Evolutionary conservation across 2,113 vertebrate species (phyloP).

Genomic region (Protobothrops mucrosquamatus): DNA sequence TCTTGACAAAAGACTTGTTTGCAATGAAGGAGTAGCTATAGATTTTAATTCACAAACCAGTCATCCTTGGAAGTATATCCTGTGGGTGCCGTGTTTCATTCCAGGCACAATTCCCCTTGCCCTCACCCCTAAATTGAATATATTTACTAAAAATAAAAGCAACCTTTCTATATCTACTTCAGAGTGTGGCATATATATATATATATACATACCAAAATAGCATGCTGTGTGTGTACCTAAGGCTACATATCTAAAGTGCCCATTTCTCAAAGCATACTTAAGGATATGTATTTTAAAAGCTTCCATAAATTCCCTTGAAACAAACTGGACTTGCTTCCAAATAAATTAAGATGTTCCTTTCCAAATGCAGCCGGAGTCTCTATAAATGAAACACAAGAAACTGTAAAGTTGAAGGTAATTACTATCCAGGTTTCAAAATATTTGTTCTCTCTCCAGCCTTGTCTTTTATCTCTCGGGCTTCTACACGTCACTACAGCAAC

Average conservation of each 20-base stretch:
- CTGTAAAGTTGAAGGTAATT: conserved; percentile 54
- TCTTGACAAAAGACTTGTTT: not conserved
- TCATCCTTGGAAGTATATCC: not conserved
- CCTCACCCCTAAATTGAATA: not conserved
- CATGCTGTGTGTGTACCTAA: not conserved
- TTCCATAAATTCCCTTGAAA: conserved; percentile 1
- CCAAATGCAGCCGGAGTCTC: conserved; percentile 38
- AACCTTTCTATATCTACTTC: not conserved
- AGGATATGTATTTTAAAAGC: not conserved
- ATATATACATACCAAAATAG: not conserved
- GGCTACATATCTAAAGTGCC: not conserved
- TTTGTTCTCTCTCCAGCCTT: conserved; percentile 62
- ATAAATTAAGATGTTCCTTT: not conserved
- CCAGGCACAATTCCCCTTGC: not conserved
- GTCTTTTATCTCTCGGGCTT: conserved; percentile 63
- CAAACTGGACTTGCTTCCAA: not conserved
- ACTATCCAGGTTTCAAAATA: conserved; percentile 63
- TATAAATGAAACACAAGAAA: not conserved
- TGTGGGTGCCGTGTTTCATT: not conserved
- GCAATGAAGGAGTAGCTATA: not conserved
- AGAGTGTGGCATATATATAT: not conserved
- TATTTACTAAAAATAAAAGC: not conserved
- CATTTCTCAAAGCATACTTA: conserved; percentile 1
- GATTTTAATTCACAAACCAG: not conserved
- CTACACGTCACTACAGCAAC: conserved; percentile 65